Conservation (phyloP, 2,797 vertebrate species). For the Mastacembelus armatus region DNA sequence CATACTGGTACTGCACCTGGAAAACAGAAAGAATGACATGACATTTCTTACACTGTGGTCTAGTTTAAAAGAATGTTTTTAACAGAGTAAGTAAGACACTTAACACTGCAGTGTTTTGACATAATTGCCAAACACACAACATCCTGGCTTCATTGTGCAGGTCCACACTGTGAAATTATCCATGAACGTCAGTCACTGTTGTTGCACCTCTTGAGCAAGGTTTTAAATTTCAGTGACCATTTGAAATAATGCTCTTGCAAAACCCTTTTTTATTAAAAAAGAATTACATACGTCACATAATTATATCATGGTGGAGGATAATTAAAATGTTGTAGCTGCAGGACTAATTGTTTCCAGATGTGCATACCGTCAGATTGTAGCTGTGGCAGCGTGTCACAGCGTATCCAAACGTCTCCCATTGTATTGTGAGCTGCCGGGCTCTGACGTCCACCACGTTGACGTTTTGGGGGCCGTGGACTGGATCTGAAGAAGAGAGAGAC, state of each 20-base stretch:
- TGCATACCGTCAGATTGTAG: constrained; percentile 92
- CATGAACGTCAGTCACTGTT: neutral
- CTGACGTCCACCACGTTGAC: constrained; percentile 96
- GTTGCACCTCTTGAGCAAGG: too few relatives aligned
- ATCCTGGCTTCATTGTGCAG: neutral
- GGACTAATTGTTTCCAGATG: too few relatives aligned
- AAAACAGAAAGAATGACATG: neutral
- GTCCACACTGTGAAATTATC: neutral
- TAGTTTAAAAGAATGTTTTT: neutral
- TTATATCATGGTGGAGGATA: neutral
- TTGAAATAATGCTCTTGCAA: neutral
- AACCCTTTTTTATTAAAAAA: neutral
- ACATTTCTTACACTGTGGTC: neutral
- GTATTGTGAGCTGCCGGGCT: constrained; percentile 93
- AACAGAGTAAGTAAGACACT: neutral
- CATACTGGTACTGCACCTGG: constrained; percentile 93
- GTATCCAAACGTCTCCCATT: constrained; percentile 97
- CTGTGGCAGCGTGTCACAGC: constrained; percentile 96
- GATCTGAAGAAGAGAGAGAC: constrained; percentile 82
- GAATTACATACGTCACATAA: neutral
- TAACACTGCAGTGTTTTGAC: neutral
- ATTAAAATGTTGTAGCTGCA: neutral
- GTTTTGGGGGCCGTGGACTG: constrained; percentile 93
- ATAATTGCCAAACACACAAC: neutral
- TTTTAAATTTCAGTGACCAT: neutral